Base-by-base conservation (phyloP, 2,797 vertebrate genomes). In the Coluber constrictor region DNA sequence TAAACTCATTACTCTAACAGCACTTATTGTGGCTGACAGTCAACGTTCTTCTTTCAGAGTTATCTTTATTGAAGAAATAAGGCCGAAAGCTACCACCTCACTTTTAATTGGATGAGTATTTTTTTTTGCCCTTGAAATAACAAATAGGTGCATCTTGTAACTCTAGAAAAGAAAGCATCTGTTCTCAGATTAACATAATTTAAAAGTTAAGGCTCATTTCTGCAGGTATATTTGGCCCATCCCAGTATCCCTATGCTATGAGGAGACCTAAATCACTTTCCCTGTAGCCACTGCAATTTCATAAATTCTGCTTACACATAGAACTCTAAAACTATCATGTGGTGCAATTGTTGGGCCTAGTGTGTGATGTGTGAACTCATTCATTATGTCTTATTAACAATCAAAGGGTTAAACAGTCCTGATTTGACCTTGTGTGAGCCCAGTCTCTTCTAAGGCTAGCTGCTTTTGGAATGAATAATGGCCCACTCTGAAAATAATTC, bases 51-150 rank as follows among this genome's bases (percentile, higher is more conserved):
- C 96, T 96, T 94, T 93, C 89, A 95, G 70, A 87, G 23, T 90
- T 94, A 96, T 96, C 91, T 95, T 96, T 96, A 87, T 94, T 93
- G 96, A 94, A 96, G 94, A 96, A 89, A 96, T 94, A 93, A 96
- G 90, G 95, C 92, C 63, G 92, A 96, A 95, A 95, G 93, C 96
- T 96, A 96, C 94, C 94, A 96, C 95, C 95, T 96, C 94, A 95
- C 94, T 93, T 97, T 96, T 97, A 97, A 98, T 97, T 97, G 96
- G 95, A 94, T 96, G 95, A 97, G 95, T n/a, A n/a, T n/a, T n/a
- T n/a, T n/a, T n/a, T 95, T 96, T 96, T 97, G 96, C 96, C 97
- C 96, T 97, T 97, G 96, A 97, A 97, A 96, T 94, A 87, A 32
- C 94, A 94, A 96, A 95, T 95, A 93, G 47, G 92, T 90, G 95